These are phyloP conservation scores for Gobionotothen gibberifrons DNA, from an alignment of 2,797 vertebrate genomes.

Conservation along the genomic window DNA sequence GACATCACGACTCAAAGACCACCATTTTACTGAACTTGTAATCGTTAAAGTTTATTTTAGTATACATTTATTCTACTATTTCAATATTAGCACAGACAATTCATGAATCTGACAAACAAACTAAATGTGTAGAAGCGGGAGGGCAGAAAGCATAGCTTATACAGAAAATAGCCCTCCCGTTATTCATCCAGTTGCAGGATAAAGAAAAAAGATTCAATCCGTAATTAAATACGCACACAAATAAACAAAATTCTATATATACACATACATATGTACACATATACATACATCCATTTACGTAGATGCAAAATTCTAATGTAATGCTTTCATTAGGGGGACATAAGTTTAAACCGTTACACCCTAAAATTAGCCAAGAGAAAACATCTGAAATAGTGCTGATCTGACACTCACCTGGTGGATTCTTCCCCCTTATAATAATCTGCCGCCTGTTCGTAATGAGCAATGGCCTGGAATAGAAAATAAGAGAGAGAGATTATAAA, in stretches of 20 bases:
- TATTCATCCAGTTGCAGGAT: too few relatives aligned
- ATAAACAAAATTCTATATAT: too few relatives aligned
- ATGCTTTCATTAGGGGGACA: background rate
- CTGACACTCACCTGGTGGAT: conserved; percentile 87
- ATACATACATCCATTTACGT: too few relatives aligned
- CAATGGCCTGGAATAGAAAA: conserved; percentile 85
- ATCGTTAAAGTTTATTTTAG: background rate
- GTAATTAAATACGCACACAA: too few relatives aligned
- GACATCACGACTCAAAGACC: background rate
- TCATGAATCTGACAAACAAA: background rate
- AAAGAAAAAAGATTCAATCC: too few relatives aligned
- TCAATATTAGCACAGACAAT: too few relatives aligned
- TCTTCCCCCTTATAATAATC: conserved; percentile 98
- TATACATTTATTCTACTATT: too few relatives aligned
- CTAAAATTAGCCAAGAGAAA: background rate
- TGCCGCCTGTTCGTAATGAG: conserved; percentile 94
- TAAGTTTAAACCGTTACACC: background rate
- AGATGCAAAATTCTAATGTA: background rate
- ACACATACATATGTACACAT: too few relatives aligned
- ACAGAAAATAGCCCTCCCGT: too few relatives aligned
- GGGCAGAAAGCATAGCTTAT: too few relatives aligned
- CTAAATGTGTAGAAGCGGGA: background rate
- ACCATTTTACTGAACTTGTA: too few relatives aligned
- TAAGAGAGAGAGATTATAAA: too few relatives aligned
- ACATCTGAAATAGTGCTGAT: background rate